These are phyloP conservation scores for Aphaenogaster ashmeadi DNA, from an alignment of 1,140 invertebrate species.

Conservation along the genomic window DNA sequence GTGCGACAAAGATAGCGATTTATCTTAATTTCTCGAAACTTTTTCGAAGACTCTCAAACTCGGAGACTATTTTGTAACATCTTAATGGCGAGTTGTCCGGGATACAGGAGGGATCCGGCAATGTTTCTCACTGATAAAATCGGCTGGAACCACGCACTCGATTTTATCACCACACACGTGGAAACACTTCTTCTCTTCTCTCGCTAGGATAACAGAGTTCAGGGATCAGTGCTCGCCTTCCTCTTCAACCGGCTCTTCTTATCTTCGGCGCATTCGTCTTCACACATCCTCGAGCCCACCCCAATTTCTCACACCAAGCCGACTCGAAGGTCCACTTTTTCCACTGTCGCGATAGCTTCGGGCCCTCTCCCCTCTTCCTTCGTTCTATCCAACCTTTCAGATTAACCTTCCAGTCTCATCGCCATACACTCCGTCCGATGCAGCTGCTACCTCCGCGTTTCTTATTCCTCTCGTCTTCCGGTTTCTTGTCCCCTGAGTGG, in stretches of 20 bases:
- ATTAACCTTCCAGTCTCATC: constrained; percentile 56
- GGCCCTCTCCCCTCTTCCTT: neutral
- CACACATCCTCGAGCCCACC: constrained; percentile 27
- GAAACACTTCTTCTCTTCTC: neutral
- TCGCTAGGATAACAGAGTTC: constrained; percentile 50
- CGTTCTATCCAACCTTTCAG: constrained; percentile 33
- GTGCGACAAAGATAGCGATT: neutral
- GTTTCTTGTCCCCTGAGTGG: neutral
- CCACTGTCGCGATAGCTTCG: constrained; percentile 45
- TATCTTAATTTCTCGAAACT: neutral
- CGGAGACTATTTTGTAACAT: neutral
- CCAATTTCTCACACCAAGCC: constrained; percentile 46
- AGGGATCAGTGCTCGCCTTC: constrained; percentile 27
- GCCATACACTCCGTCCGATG: constrained; percentile 46
- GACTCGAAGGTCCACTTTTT: constrained; percentile 55
- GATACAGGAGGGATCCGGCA: neutral
- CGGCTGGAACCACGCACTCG: constrained; percentile 5
- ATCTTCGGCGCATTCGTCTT: constrained; percentile 51
- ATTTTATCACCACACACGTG: constrained; percentile 46
- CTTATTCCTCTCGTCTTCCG: constrained; percentile 52
- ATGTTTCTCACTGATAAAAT: constrained; percentile 34
- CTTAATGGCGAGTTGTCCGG: neutral
- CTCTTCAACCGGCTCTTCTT: constrained; percentile 33
- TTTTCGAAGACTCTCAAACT: neutral
- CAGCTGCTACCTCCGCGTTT: constrained; percentile 38